Conservation (phyloP, 1,140 invertebrate species). For the Drosophila parabipectinata region DNA sequence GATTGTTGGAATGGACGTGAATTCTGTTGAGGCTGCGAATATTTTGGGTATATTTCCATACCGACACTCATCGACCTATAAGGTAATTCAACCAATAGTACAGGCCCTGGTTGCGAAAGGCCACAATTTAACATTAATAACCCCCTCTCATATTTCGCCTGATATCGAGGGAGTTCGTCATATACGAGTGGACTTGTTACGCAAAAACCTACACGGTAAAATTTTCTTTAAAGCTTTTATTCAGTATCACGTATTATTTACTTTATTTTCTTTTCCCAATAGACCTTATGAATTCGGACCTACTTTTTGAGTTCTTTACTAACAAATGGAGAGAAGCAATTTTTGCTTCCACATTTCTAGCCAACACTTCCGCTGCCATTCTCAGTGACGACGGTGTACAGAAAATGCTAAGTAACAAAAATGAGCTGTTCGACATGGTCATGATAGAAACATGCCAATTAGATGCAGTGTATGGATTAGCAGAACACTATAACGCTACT, state of each 20-base stretch:
- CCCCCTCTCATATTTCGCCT: not conserved
- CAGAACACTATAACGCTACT: conserved; percentile 49
- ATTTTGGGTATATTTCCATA: conserved; percentile 48
- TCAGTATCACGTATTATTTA: not conserved
- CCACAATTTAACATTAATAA: conserved; percentile 49
- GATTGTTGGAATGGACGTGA: not conserved
- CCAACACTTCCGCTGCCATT: conserved; percentile 25
- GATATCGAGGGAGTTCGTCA: conserved; percentile 42
- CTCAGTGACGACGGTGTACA: conserved; percentile 39
- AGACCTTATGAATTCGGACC: not conserved
- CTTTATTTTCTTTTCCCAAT: not conserved
- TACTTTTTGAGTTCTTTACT: not conserved
- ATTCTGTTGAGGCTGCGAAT: conserved; percentile 12
- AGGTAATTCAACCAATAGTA: conserved; percentile 29
- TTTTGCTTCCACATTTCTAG: not conserved
- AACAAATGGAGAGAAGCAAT: conserved; percentile 42
- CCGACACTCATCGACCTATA: conserved; percentile 16
- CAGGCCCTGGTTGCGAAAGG: conserved; percentile 18
- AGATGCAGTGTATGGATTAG: conserved; percentile 59
- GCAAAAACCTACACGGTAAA: conserved; percentile 29
- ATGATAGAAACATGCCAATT: conserved; percentile 44
- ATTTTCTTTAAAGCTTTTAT: not conserved
- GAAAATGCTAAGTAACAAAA: conserved; percentile 23
- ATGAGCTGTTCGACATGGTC: conserved; percentile 62
- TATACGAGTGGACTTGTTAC: conserved; percentile 25